A percentile compares a stretch with the other conserved stretches of the same genome.
Evolutionary conservation across 2,113 vertebrate genomes (phyloP).

Genomic region (Acrocephalus arundinaceus): DNA sequence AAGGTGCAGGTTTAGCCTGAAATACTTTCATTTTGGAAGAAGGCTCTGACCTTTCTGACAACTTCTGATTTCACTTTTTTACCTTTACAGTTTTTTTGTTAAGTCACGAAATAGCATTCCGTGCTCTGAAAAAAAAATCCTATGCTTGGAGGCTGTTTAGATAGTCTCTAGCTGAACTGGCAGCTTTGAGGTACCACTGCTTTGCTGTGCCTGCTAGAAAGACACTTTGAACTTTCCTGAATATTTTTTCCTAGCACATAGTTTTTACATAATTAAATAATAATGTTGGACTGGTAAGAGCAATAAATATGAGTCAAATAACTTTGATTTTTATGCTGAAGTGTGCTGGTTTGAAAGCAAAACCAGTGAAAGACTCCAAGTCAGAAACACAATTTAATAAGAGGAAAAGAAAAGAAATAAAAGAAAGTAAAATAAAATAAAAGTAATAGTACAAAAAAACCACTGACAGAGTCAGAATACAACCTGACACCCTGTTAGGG

Average conservation of each 20-base stretch:
- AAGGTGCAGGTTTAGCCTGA: not conserved
- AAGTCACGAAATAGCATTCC: not conserved
- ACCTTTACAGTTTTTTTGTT: not conserved
- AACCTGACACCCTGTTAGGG: no score
- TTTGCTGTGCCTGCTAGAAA: not conserved
- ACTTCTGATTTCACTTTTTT: not conserved
- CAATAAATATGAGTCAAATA: not conserved
- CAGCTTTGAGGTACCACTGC: not conserved
- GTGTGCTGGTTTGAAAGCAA: no score
- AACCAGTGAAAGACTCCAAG: no score
- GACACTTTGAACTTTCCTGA: not conserved
- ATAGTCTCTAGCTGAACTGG: not conserved
- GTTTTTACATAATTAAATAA: not conserved
- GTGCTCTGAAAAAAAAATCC: not conserved
- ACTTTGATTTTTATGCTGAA: not conserved
- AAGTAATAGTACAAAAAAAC: no score
- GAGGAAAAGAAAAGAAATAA: no score
- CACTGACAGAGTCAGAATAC: no score
- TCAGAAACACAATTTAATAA: no score
- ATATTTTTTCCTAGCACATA: not conserved
- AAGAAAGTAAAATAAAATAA: no score
- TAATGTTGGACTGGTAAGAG: not conserved
- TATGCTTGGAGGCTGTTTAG: not conserved
- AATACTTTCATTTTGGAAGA: not conserved
- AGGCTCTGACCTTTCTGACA: not conserved